Conservation (phyloP, 2,113 vertebrate genomes). For the Saguinus imperator region DNA sequence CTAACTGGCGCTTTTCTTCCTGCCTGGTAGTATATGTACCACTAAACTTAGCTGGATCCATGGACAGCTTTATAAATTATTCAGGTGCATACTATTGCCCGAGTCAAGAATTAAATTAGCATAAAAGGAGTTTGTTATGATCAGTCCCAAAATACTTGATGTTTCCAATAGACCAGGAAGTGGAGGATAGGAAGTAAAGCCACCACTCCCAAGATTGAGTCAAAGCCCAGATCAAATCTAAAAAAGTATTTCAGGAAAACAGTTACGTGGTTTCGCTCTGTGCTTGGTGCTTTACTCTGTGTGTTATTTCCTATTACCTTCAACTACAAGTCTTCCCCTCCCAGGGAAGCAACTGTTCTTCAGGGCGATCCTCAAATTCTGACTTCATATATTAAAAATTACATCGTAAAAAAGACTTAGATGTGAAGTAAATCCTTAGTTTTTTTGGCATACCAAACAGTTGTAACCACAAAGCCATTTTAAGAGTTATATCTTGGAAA, state of each 20-base stretch:
- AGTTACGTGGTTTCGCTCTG: background rate
- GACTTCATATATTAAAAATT: conserved; percentile 36
- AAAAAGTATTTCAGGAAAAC: background rate
- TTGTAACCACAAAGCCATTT: background rate
- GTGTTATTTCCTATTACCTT: background rate
- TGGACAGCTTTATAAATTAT: conserved; percentile 38
- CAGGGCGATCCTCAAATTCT: conserved; percentile 20
- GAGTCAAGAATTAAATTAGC: conserved; percentile 6
- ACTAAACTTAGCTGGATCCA: background rate
- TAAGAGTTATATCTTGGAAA: conserved; percentile 48
- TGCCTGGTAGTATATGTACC: background rate
- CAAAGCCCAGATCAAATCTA: conserved; percentile 9
- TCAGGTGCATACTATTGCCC: conserved; percentile 4
- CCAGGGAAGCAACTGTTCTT: background rate
- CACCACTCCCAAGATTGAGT: background rate
- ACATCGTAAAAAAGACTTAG: background rate
- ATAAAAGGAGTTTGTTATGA: conserved; percentile 27
- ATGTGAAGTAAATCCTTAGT: conserved; percentile 24
- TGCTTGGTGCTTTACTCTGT: background rate
- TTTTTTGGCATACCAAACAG: background rate
- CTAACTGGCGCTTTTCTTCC: background rate
- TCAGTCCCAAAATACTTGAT: background rate
- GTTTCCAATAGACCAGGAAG: conserved; percentile 34
- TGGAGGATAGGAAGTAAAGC: conserved; percentile 20
- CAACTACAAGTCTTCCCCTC: background rate